Base-by-base conservation (phyloP, 2,113 vertebrate species). In the Epinephelus lanceolatus region DNA sequence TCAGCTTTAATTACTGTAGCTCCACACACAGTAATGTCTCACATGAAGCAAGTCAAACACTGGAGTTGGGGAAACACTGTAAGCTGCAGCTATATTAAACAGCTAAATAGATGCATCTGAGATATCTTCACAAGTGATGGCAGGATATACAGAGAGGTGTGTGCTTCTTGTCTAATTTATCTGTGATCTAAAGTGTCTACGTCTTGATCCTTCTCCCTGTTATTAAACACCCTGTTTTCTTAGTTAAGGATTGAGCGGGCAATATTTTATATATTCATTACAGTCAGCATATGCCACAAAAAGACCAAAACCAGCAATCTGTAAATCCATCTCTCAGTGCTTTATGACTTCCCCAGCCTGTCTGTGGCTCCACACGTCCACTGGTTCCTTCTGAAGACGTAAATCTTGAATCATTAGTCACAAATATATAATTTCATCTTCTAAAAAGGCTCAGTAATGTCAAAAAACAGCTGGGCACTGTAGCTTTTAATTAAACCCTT, bases 1-100 rank as follows among this genome's bases (percentile, higher is more conserved):
- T 86, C 71, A 60, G 59, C 23, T 71, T 77, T 86, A 86, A 88
- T 88, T 87, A 73, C 86, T 82, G 81, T 45, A 14, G 59, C 81
- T 68, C 53, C 65, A 81, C 80, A 78, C 71, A 18, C 47, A 79
- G 76, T 37, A 17, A 57, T 17, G 56, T 78, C 60, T 69, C 53
- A 61, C 71, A 49, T 47, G 53, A 42, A 73, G 61, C 1, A 33
- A 60, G 53, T 74, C 63, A 13, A 67, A n/a, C 68, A 33, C 59
- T 45, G 78, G 33, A 19, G 80, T 76, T 66, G 56, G 59, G 52
- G 71, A 76, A 40, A 66, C 47, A 6, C 12, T 18, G 27, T 11
- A 18, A 71, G 76, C 51, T 57, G 66, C 61, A 27, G 71, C 60
- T 76, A 61, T 78, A 79, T 67, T 5, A 68, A 70, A 62, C 69